These are phyloP conservation scores for Gobius niger DNA, from an alignment of 2,113 vertebrate species.

Conservation along the genomic window DNA sequence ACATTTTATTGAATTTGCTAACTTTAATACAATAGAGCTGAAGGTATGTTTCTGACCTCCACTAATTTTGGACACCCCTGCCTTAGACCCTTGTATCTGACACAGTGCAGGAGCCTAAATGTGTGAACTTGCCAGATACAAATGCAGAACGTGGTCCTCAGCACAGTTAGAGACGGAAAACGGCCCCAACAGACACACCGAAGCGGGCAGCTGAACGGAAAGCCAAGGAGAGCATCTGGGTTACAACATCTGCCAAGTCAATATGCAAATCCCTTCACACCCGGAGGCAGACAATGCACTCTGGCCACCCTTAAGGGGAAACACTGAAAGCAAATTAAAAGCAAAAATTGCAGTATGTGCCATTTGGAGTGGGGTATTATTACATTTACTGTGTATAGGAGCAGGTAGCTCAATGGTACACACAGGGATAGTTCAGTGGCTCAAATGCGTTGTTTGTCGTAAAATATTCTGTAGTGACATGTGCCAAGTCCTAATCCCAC, in stretches of 20 bases:
- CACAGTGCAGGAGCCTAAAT: no score
- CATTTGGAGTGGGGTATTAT: no score
- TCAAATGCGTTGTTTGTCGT: constrained; percentile 1
- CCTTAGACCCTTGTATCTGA: no score
- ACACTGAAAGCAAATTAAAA: not conserved
- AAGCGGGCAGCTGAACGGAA: not conserved
- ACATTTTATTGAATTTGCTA: no score
- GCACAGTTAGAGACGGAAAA: not conserved
- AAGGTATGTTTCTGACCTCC: no score
- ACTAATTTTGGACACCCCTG: no score
- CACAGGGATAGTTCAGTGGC: constrained; percentile 3
- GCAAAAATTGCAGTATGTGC: not conserved
- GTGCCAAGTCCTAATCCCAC: constrained; percentile 31
- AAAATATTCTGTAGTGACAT: constrained; percentile 21
- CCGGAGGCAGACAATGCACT: not conserved
- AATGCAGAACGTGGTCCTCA: not conserved
- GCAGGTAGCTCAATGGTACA: constrained; percentile 20
- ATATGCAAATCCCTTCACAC: not conserved
- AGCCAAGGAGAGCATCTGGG: not conserved
- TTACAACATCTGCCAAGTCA: not conserved
- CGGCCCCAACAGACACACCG: not conserved
- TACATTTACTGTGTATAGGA: not conserved
- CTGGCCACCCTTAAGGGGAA: not conserved
- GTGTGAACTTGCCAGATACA: not conserved
- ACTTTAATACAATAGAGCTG: no score